phyloP scores from a whole-genome alignment of 1,140 invertebrate genomes.

The Pseudobourletiella spinata region DNA sequence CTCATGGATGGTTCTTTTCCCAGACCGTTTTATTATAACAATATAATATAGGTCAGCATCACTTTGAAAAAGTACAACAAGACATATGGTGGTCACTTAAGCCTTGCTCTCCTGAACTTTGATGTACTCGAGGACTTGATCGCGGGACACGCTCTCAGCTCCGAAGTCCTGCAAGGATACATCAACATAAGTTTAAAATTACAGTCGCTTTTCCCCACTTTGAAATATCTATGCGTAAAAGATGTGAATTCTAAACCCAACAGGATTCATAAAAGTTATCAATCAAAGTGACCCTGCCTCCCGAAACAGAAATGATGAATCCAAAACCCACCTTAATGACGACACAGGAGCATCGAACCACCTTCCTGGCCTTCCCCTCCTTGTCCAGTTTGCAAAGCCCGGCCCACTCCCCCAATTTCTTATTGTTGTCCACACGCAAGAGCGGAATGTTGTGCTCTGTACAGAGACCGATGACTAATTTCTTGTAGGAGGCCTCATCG shows the following conservation, averaged over 20 bases:
- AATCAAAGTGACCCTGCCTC: no score
- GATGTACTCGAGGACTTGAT: slow-evolving; percentile 35
- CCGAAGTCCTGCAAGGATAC: slow-evolving; percentile 33
- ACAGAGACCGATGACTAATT: slow-evolving; percentile 95
- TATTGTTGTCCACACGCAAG: slow-evolving; percentile 96
- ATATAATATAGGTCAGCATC: background rate
- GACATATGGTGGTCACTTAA: background rate
- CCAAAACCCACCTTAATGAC: slow-evolving; percentile 72
- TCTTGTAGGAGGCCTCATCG: slow-evolving; percentile 94
- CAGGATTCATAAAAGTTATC: slow-evolving; percentile 1
- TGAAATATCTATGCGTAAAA: no score
- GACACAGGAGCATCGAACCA: slow-evolving; percentile 96
- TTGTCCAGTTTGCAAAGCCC: slow-evolving; percentile 99
- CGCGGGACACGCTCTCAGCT: slow-evolving; percentile 25
- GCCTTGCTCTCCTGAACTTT: slow-evolving; percentile 29
- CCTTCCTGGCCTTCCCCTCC: slow-evolving; percentile 96
- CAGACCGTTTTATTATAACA: slow-evolving; percentile 9
- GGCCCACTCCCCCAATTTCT: slow-evolving; percentile 97
- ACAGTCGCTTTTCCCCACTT: no score
- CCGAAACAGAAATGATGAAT: no score
- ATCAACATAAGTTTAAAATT: no score
- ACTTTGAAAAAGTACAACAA: background rate
- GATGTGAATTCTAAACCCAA: slow-evolving; percentile 9
- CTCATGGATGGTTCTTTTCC: no score
- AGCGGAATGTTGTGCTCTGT: slow-evolving; percentile 96